A percentile compares a stretch with the other conserved stretches of the same genome.
Conservation (phyloP, 2,888 invertebrate genomes). For the Drosophila setosimentum region DNA sequence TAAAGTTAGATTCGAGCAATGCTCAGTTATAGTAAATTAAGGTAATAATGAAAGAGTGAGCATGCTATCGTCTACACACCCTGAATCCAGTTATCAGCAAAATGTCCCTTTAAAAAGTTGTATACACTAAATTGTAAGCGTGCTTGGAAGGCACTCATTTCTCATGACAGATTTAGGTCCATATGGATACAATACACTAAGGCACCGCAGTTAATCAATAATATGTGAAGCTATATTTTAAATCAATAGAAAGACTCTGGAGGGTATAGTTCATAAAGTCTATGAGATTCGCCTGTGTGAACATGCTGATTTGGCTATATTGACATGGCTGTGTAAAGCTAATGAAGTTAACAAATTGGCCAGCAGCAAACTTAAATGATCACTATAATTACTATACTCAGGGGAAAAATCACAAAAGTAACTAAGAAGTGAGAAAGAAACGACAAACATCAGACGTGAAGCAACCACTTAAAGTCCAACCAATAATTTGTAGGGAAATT, state of each 20-base stretch:
- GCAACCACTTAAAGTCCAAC: background rate
- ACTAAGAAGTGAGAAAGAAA: background rate
- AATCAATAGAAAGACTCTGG: background rate
- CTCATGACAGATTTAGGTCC: background rate
- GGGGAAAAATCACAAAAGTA: background rate
- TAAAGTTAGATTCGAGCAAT: background rate
- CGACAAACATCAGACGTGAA: conserved; percentile 1
- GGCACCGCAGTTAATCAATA: background rate
- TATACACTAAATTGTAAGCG: background rate
- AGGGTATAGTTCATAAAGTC: background rate
- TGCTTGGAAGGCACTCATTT: background rate
- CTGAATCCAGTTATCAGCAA: background rate
- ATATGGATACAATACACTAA: background rate
- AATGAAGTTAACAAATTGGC: conserved; percentile 1
- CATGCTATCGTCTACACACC: background rate
- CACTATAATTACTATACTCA: background rate
- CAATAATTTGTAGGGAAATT: conserved; percentile 30
- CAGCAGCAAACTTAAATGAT: background rate
- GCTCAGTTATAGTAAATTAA: background rate
- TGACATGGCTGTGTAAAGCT: too few species aligned
- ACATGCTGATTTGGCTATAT: too few species aligned
- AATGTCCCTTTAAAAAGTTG: background rate
- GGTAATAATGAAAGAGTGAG: background rate
- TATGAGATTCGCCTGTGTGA: background rate
- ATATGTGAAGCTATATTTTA: background rate